These are phyloP conservation scores for Apamea crenata DNA, from an alignment of 2,888 invertebrate genomes.

Conservation along the genomic window DNA sequence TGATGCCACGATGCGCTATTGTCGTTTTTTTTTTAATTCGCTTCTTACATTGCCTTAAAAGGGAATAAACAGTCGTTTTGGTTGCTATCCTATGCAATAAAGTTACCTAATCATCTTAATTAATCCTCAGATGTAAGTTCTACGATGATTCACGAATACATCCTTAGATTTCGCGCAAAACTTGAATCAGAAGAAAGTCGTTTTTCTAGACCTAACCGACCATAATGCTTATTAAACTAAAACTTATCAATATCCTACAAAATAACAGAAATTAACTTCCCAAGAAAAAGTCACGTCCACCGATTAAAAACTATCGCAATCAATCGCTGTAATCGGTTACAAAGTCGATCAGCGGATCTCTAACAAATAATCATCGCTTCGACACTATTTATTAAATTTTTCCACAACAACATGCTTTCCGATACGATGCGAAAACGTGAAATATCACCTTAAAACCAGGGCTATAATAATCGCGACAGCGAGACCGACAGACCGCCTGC, in stretches of 20 bases:
- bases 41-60: too few species aligned
- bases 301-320: constrained; percentile 36
- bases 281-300: constrained; percentile 22
- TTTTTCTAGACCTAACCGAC: not conserved
- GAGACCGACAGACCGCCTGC: constrained; percentile 74
- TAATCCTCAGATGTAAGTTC: not conserved
- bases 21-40: too few species aligned
- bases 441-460: constrained; percentile 69
- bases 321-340: constrained; percentile 33
- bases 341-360: constrained; percentile 54
- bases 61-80: not conserved
- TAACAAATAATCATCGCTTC: constrained; percentile 60
- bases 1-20: too few species aligned
- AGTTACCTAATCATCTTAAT: not conserved
- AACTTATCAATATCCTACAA: constrained; percentile 24
- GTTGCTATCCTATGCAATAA: not conserved
- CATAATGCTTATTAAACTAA: constrained; percentile 18
- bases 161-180: constrained; percentile 1
- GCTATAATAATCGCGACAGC: constrained; percentile 81
- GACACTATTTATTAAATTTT: constrained; percentile 76
- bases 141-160: too few species aligned
- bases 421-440: constrained; percentile 71
- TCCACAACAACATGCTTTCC: constrained; percentile 81
- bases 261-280: constrained; percentile 36
- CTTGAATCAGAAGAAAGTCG: constrained; percentile 13